Conservation (phyloP, 1,140 invertebrate species). For the Cherax quadricarinatus region DNA sequence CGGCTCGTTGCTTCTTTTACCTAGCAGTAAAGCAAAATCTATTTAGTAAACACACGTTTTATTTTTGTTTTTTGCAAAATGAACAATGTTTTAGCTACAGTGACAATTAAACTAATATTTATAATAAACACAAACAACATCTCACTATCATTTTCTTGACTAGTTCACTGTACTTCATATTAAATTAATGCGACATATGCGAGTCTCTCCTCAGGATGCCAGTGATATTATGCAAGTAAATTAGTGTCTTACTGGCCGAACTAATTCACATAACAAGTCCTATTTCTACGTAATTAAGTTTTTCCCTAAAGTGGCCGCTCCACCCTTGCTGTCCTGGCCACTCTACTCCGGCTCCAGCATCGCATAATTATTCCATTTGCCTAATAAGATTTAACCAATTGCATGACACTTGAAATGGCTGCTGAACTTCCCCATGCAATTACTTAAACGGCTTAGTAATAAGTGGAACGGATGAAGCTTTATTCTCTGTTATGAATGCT, state of each 20-base stretch:
- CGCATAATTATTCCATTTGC: slow-evolving; percentile 45
- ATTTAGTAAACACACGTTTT: no score
- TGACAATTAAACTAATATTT: no score
- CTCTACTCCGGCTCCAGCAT: neutral
- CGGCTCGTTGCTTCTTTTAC: no score
- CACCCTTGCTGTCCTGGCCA: neutral
- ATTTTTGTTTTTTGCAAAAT: no score
- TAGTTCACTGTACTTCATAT: no score
- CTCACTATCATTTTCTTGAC: no score
- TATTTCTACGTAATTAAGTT: neutral
- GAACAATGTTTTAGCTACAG: no score
- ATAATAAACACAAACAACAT: no score
- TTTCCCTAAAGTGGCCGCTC: neutral
- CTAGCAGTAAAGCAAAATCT: no score
- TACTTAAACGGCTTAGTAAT: slow-evolving; percentile 1
- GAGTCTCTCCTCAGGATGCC: neutral
- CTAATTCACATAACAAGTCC: neutral
- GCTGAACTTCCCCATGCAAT: slow-evolving; percentile 31
- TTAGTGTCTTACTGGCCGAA: neutral
- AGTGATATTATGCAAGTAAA: neutral
- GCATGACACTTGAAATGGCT: slow-evolving; percentile 50
- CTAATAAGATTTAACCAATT: slow-evolving; percentile 54
- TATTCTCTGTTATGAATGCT: no score
- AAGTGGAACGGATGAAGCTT: neutral
- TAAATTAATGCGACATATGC: no score